These are phyloP conservation scores for Propithecus deckenii DNA, from an alignment of 2,797 vertebrate genomes.

Conservation along the genomic window DNA sequence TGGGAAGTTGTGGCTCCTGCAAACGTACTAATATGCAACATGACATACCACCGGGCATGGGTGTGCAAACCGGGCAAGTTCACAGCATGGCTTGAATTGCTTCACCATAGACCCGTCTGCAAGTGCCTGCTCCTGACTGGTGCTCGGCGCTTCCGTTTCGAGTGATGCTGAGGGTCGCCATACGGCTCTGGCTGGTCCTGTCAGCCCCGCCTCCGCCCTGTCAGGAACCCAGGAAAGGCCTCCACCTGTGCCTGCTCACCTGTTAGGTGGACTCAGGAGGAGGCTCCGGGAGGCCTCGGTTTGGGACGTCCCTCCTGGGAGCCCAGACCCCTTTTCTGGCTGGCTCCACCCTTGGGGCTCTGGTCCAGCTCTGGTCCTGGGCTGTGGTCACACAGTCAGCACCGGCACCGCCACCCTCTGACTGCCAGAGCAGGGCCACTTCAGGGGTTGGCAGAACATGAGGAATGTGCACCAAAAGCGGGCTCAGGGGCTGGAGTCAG, in stretches of 20 bases:
- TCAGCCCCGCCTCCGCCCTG: background rate
- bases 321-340: background rate
- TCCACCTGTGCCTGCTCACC: background rate
- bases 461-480: background rate
- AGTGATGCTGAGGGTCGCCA: background rate
- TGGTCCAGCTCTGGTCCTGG: background rate
- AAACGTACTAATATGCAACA: conserved; percentile 63
- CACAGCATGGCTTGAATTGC: conserved; percentile 2
- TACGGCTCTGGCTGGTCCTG: too few relatives aligned
- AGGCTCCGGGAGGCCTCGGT: background rate
- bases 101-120: conserved; percentile 12
- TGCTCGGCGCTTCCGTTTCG: background rate
- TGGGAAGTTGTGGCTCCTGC: conserved; percentile 58
- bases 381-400: background rate
- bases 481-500: background rate
- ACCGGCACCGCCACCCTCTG: background rate
- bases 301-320: background rate
- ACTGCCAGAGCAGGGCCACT: background rate
- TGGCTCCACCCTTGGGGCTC: background rate
- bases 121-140: conserved; percentile 56
- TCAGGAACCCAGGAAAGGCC: background rate
- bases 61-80: conserved; percentile 52
- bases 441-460: background rate
- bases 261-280: background rate
- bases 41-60: conserved; percentile 58